These are phyloP conservation scores for Synanthedon vespiformis DNA, from an alignment of 2,888 invertebrate genomes.

Conservation along the genomic window DNA sequence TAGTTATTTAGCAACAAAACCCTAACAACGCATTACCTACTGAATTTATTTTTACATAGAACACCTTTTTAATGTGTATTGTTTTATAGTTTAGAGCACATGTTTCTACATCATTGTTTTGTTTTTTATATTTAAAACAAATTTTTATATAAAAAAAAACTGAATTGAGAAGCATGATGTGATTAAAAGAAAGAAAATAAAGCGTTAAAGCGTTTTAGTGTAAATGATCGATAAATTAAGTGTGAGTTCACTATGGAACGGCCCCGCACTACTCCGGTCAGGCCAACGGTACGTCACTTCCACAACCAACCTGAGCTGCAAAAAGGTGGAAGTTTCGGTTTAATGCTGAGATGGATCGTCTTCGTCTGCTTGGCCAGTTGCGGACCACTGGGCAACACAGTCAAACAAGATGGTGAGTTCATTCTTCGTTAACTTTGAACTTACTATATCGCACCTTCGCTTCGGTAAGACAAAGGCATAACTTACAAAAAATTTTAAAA, in stretches of 20 bases:
- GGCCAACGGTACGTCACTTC: constrained; percentile 56
- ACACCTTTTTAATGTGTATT: not conserved
- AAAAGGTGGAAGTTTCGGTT: constrained; percentile 35
- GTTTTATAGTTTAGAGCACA: too few relatives aligned
- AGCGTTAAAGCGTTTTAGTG: not conserved
- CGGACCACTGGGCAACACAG: constrained; percentile 54
- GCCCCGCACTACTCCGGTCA: constrained; percentile 25
- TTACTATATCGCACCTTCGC: too few relatives aligned
- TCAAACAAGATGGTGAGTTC: constrained; percentile 60
- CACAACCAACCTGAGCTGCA: constrained; percentile 62
- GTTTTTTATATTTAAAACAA: too few relatives aligned
- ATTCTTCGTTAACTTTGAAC: not conserved
- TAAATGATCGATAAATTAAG: not conserved
- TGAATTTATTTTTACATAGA: not conserved
- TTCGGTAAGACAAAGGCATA: too few relatives aligned
- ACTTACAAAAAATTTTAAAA: too few relatives aligned
- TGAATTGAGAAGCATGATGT: not conserved
- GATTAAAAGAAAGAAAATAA: not conserved
- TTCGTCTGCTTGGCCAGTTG: constrained; percentile 57
- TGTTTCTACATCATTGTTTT: too few relatives aligned
- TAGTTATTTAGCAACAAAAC: not conserved
- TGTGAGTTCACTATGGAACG: constrained; percentile 33
- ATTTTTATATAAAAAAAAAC: not conserved
- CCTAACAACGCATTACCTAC: not conserved
- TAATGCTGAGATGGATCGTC: constrained; percentile 59